A percentile compares a stretch with the other conserved stretches of the same genome.
These are phyloP conservation scores for Platycercus adscitus DNA, from an alignment of 2,113 vertebrate genomes.

Conservation along the genomic window DNA sequence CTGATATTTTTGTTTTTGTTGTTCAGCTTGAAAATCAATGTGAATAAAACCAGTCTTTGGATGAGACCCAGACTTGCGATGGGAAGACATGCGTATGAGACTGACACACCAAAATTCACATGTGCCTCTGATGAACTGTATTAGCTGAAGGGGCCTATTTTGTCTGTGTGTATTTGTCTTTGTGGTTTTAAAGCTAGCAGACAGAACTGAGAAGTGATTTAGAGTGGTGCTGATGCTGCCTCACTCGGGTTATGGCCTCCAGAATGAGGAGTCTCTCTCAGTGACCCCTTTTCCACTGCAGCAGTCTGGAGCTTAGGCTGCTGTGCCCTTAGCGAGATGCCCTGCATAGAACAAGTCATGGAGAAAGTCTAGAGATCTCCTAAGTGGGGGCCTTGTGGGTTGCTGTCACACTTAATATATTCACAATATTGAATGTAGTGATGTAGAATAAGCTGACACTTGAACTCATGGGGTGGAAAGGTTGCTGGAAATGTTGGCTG, in stretches of 20 bases:
- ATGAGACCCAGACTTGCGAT: background rate
- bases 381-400: background rate
- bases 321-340: background rate
- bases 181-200: background rate
- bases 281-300: background rate
- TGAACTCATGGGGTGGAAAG: background rate
- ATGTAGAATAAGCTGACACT: background rate
- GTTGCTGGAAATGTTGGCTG: background rate
- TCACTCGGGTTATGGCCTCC: background rate
- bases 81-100: background rate
- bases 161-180: background rate
- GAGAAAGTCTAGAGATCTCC: background rate
- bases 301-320: background rate
- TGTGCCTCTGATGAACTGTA: background rate
- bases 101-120: background rate
- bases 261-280: background rate
- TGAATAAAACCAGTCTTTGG: background rate
- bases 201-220: background rate
- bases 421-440: background rate
- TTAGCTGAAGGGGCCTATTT: background rate
- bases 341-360: background rate
- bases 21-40: background rate
- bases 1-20: background rate
- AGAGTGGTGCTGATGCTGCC: background rate
- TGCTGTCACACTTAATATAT: constrained; percentile 22